A percentile compares a stretch with the other conserved stretches of the same genome.
Conservation (phyloP, 1,140 invertebrate genomes). For the Semibalanus balanoides region DNA sequence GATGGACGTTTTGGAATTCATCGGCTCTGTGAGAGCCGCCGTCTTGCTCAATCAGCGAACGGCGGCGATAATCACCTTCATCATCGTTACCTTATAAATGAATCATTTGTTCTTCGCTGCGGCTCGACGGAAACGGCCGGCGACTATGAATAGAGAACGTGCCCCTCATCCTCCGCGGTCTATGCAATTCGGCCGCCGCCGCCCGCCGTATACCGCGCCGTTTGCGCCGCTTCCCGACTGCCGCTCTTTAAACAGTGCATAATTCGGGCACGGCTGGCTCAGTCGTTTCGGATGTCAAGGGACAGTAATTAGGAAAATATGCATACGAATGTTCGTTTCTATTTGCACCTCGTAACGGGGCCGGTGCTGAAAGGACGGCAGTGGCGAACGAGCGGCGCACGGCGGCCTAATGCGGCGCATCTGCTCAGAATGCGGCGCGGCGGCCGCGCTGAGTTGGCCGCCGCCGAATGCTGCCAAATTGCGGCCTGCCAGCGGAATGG, state of each 20-base stretch:
- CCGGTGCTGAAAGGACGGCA: background rate
- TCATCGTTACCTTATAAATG: too few species aligned
- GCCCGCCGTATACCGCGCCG: too few species aligned
- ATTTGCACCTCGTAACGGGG: background rate
- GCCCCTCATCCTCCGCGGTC: too few species aligned
- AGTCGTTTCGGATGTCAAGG: background rate
- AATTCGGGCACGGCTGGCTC: background rate
- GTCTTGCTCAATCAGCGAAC: too few species aligned
- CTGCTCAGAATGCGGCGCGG: background rate
- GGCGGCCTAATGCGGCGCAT: background rate
- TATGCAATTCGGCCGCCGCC: too few species aligned
- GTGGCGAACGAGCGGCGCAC: background rate
- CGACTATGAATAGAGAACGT: too few species aligned
- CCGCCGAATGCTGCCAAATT: conserved; percentile 1
- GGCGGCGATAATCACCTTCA: too few species aligned
- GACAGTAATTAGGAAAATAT: background rate
- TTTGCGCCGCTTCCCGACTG: too few species aligned
- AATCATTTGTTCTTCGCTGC: too few species aligned
- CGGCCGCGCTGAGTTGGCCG: background rate
- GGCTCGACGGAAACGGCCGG: too few species aligned
- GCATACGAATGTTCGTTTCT: background rate
- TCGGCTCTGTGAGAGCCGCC: too few species aligned
- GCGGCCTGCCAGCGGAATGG: background rate
- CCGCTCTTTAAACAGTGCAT: background rate
- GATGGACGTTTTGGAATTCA: too few species aligned